Evolutionary conservation across 1,140 invertebrate species (phyloP).

Genomic region (Branchinecta lindahli): DNA sequence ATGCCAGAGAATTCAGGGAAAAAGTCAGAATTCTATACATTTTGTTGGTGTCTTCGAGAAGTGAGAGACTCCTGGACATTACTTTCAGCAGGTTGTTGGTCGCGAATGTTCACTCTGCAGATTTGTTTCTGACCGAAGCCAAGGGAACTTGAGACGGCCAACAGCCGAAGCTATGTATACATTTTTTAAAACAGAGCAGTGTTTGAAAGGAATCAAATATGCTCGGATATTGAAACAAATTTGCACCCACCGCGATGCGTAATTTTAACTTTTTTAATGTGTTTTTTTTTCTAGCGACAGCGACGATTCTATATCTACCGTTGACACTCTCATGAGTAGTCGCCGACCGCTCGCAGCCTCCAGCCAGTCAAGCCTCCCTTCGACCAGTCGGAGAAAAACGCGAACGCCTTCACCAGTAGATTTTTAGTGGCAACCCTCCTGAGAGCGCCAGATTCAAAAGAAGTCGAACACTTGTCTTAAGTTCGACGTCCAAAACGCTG

Average conservation of each 20-base stretch:
- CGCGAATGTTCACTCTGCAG: no score
- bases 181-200: background rate
- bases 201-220: background rate
- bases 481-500: no score
- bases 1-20: no score
- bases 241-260: background rate
- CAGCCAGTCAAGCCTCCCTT: background rate
- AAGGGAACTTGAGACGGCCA: background rate
- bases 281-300: background rate
- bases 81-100: no score
- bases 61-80: no score
- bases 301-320: background rate
- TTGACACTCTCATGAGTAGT: background rate
- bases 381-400: background rate
- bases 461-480: no score
- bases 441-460: no score
- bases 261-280: background rate
- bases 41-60: no score
- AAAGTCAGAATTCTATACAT: no score
- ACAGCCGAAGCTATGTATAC: background rate
- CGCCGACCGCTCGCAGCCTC: background rate
- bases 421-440: no score
- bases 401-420: background rate
- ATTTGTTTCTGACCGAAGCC: no score
- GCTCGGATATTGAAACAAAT: no score